phyloP scores from a whole-genome alignment of 2,888 invertebrate genomes.

The Gisinianus flammeolus region DNA sequence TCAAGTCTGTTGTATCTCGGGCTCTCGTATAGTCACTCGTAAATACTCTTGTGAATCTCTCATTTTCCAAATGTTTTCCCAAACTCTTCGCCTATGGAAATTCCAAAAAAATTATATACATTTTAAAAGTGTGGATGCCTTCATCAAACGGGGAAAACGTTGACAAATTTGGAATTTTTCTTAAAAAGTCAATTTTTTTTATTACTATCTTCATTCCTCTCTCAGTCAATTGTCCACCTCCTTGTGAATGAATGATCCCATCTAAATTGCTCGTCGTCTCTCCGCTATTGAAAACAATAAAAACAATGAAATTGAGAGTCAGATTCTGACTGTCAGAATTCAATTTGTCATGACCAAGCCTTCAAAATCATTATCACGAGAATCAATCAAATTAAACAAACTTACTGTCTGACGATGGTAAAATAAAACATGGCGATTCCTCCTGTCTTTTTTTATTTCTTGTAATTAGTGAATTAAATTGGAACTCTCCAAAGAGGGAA shows the following conservation, averaged over 20 bases:
- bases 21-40: neutral
- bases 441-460: too few species aligned
- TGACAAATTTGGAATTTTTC: neutral
- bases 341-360: neutral
- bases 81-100: neutral
- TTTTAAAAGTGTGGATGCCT: neutral
- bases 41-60: conserved; percentile 7
- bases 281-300: neutral
- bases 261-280: neutral
- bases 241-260: neutral
- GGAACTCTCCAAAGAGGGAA: too few species aligned
- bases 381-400: neutral
- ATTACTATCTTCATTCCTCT: conserved; percentile 10
- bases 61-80: neutral
- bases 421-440: neutral
- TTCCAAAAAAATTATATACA: neutral
- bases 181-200: neutral
- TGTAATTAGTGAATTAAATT: too few species aligned
- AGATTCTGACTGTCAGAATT: neutral
- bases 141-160: neutral
- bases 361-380: neutral
- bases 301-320: neutral
- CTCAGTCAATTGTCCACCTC: neutral
- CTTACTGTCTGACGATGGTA: conserved; percentile 1
- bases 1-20: neutral